Conservation (phyloP, 2,797 vertebrate species). For the Eulemur rubriventer region DNA sequence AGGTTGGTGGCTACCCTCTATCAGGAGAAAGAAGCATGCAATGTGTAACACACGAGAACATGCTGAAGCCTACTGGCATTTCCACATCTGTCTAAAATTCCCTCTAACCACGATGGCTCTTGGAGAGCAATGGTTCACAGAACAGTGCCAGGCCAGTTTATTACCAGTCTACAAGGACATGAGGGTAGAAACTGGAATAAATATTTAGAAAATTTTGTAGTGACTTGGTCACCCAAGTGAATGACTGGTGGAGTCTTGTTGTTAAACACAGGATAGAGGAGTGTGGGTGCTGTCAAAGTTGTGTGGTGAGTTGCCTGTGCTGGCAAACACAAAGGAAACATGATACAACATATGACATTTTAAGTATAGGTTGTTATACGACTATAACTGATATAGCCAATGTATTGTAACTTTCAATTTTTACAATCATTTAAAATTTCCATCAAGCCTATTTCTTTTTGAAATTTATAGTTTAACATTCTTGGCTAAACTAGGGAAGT, state of each 20-base stretch:
- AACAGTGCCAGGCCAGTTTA: background rate
- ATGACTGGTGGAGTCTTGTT: background rate
- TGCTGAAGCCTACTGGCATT: too few relatives aligned
- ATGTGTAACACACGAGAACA: background rate
- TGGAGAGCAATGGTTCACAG: background rate
- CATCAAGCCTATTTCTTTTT: background rate
- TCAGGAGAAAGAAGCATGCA: background rate
- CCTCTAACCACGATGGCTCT: background rate
- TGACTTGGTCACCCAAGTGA: background rate
- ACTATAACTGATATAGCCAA: background rate
- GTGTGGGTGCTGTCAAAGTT: background rate
- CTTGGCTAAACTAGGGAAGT: background rate
- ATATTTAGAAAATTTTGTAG: background rate
- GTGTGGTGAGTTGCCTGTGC: background rate
- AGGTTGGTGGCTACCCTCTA: fast-evolving
- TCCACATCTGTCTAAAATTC: background rate
- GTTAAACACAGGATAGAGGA: background rate
- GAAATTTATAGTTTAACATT: background rate
- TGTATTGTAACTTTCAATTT: background rate
- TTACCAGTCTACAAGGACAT: background rate
- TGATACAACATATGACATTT: background rate
- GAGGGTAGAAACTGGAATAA: background rate
- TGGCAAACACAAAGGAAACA: background rate
- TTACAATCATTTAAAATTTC: background rate
- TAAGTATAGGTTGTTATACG: background rate